phyloP scores from a whole-genome alignment of 2,797 vertebrate species.

The Tapirus indicus region DNA sequence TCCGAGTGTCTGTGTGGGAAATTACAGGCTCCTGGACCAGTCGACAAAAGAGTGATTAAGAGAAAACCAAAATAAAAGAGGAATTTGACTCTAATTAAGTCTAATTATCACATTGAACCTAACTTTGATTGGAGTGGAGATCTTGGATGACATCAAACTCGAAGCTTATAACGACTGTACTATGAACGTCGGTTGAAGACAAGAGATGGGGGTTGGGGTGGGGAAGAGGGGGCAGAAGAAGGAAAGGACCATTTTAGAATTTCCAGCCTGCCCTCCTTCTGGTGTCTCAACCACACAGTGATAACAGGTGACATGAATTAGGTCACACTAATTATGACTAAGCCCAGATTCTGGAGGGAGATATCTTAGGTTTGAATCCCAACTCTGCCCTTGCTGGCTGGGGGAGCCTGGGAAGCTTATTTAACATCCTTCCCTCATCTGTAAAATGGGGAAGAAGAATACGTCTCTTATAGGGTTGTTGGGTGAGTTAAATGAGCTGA shows the following conservation, averaged over 20 bases:
- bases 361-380: not conserved
- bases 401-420: not conserved
- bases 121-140: constrained; percentile 48
- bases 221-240: not conserved
- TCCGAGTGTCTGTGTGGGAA: not conserved
- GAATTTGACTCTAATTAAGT: constrained; percentile 46
- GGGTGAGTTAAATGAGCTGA: not conserved
- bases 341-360: not conserved
- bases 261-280: not conserved
- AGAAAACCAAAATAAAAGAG: constrained; percentile 57
- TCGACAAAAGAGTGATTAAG: constrained; percentile 44
- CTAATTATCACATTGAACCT: not conserved
- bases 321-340: not conserved
- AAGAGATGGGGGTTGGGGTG: not conserved
- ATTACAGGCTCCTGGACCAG: constrained; percentile 30
- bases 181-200: not conserved
- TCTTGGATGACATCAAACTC: not conserved
- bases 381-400: not conserved
- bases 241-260: not conserved
- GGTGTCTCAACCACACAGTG: not conserved
- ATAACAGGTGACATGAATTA: not conserved
- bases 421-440: not conserved
- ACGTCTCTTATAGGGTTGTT: not conserved
- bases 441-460: not conserved
- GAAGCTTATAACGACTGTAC: not conserved